A percentile compares a stretch with the other conserved stretches of the same genome.
Evolutionary conservation across 35 echinoderm and acorn worm genomes (phyloP).

Genomic region (Ptychodera flava): DNA sequence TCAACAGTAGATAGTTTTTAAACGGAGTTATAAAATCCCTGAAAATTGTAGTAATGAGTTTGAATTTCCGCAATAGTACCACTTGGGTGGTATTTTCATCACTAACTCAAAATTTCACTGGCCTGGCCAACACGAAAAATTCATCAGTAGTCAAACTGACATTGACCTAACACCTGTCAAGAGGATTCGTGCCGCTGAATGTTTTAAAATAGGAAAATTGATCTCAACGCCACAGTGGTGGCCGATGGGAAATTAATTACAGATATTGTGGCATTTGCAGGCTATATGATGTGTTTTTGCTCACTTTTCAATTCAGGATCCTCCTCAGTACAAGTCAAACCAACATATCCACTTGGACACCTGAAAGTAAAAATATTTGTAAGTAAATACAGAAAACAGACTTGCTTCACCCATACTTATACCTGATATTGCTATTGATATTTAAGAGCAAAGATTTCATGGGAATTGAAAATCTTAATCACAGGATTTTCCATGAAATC

Average conservation of each 20-base stretch:
- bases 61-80: too few relatives aligned
- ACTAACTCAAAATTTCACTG: too few relatives aligned
- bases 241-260: not conserved
- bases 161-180: not conserved
- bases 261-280: not conserved
- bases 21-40: too few relatives aligned
- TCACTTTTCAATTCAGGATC: not conserved
- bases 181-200: too few relatives aligned
- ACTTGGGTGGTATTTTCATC: too few relatives aligned
- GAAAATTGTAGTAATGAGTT: too few relatives aligned
- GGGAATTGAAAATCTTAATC: not conserved
- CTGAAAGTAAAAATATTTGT: too few relatives aligned
- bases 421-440: not conserved
- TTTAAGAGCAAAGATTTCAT: not conserved
- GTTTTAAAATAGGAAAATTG: not conserved
- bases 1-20: too few relatives aligned
- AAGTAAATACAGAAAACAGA: not conserved
- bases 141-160: not conserved
- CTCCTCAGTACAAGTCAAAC: not conserved
- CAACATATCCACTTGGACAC: not conserved
- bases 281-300: not conserved
- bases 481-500: not conserved
- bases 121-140: not conserved
- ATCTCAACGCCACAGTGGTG: not conserved
- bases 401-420: not conserved